Evolutionary conservation across 2,113 vertebrate species (phyloP).

Genomic region (Laticauda laticaudata): DNA sequence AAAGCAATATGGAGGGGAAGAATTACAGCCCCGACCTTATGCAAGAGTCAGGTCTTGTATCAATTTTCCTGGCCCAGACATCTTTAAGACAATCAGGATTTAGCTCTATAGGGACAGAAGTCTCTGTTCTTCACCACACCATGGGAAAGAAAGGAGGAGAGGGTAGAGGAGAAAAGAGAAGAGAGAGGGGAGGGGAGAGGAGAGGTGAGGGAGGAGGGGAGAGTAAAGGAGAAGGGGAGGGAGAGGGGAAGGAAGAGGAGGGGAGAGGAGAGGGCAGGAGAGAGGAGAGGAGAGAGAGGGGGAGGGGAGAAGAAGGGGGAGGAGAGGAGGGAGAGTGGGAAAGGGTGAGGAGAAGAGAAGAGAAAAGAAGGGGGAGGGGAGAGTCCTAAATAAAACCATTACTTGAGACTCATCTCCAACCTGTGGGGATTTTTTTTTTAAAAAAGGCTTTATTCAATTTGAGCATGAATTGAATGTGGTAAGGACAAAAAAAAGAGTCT

Average conservation of each 20-base stretch:
- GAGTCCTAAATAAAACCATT: background rate
- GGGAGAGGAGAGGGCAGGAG: no score
- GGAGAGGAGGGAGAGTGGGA: no score
- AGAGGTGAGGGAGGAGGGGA: no score
- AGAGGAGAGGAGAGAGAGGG: rapidly evolving
- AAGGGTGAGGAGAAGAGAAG: no score
- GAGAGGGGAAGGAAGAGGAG: no score
- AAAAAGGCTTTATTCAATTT: background rate
- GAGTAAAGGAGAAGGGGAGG: no score
- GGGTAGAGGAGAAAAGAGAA: no score
- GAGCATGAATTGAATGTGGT: background rate
- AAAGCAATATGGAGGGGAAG: background rate
- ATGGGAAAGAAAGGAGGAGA: background rate
- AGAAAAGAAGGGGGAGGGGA: no score
- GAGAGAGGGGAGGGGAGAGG: no score
- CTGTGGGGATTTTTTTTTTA: background rate
- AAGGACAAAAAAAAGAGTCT: background rate
- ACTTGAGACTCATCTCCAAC: background rate
- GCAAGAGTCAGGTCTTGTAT: background rate
- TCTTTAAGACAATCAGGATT: background rate
- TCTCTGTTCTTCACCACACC: background rate
- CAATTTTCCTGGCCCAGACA: background rate
- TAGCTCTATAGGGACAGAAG: background rate
- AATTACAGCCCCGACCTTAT: background rate
- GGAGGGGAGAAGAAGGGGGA: background rate